Conservation (phyloP, 2,888 invertebrate species). For the Parapristionchus giblindavisi region DNA sequence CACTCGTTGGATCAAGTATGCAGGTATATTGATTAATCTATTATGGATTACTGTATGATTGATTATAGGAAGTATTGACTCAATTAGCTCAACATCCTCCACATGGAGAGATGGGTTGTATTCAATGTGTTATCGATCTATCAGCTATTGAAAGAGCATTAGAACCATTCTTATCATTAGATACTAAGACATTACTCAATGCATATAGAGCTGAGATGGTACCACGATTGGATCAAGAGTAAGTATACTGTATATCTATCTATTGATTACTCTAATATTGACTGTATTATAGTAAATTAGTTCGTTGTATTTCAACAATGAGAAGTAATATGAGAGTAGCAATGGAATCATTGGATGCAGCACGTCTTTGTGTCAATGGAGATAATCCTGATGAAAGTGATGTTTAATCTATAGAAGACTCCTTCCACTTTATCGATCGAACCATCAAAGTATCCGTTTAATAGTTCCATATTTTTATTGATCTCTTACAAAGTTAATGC, state of each 20-base stretch:
- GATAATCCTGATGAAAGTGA: constrained; percentile 26
- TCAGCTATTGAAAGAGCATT: constrained; percentile 66
- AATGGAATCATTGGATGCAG: constrained; percentile 55
- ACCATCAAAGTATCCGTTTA: no score
- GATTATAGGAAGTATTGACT: constrained; percentile 18
- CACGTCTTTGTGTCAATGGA: constrained; percentile 3
- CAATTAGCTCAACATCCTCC: constrained; percentile 25
- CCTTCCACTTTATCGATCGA: neutral
- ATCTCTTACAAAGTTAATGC: no score
- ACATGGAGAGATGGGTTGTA: constrained; percentile 43
- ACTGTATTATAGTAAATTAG: constrained; percentile 53
- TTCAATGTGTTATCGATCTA: constrained; percentile 67
- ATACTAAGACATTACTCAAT: constrained; percentile 51
- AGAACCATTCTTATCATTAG: constrained; percentile 50
- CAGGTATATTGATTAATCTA: constrained; percentile 16
- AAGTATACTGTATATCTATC: constrained; percentile 29
- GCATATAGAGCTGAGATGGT: constrained; percentile 51
- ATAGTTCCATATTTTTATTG: no score
- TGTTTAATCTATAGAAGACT: no score
- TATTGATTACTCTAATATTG: neutral
- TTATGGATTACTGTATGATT: neutral
- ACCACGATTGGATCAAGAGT: constrained; percentile 53
- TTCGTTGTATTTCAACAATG: constrained; percentile 55
- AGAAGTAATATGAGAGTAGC: constrained; percentile 59
- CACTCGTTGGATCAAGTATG: constrained; percentile 31